Percentiles rank a stretch among this genome's conserved stretches.
Evolutionary conservation across 1,140 invertebrate genomes (phyloP).

Genomic region (Radopholus similis): DNA sequence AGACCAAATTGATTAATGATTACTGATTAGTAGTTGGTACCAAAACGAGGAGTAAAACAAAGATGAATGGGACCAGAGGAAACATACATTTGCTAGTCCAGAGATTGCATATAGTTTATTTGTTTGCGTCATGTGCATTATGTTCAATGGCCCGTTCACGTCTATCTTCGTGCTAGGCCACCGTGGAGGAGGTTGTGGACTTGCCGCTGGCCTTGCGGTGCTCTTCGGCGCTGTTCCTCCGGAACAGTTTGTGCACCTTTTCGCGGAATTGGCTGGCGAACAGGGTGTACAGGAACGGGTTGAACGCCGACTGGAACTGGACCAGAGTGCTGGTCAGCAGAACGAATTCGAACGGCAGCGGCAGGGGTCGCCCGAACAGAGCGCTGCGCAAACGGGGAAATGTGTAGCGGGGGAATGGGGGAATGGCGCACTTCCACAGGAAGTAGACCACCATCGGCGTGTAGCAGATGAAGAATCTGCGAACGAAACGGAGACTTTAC

Average conservation of each 20-base stretch:
- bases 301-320: slow-evolving; percentile 19
- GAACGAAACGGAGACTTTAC: neutral
- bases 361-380: slow-evolving; percentile 12
- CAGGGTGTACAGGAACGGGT: slow-evolving; percentile 24
- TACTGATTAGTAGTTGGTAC: too few relatives aligned
- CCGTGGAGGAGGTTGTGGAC: neutral
- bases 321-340: slow-evolving; percentile 21
- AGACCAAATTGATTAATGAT: too few relatives aligned
- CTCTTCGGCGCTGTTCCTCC: neutral
- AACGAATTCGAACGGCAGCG: slow-evolving; percentile 19
- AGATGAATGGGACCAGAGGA: too few relatives aligned
- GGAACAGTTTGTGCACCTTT: slow-evolving; percentile 4
- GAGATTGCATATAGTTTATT: too few relatives aligned
- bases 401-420: neutral
- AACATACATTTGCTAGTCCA: too few relatives aligned
- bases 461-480: slow-evolving; percentile 3
- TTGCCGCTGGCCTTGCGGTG: neutral
- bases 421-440: neutral
- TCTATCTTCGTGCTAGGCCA: too few relatives aligned
- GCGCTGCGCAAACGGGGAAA: neutral
- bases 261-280: slow-evolving; percentile 19
- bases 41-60: too few relatives aligned
- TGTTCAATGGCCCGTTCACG: too few relatives aligned
- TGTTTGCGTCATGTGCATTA: too few relatives aligned
- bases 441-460: slow-evolving; percentile 11